Percentiles rank a stretch among this genome's conserved stretches.
Conservation (phyloP, 53 echinoderm and acorn worm species). For the Mesocentrotus franciscanus region DNA sequence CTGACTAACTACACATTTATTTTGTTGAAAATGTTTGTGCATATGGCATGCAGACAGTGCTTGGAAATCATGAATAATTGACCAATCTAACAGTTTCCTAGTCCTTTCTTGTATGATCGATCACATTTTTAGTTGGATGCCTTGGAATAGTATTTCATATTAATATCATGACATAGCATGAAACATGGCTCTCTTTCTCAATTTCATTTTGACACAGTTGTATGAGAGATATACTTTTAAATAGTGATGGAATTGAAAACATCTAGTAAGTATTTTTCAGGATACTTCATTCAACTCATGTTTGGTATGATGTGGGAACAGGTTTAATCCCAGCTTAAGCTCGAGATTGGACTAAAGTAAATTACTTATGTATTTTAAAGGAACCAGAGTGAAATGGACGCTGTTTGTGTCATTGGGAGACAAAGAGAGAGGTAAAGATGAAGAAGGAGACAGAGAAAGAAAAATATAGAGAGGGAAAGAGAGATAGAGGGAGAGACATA, state of each 20-base stretch:
- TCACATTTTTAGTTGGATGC: not conserved
- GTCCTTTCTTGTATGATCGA: not conserved
- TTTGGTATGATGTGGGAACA: too few relatives aligned
- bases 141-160: too few relatives aligned
- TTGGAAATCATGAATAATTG: not conserved
- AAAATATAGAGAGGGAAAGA: too few relatives aligned
- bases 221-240: not conserved
- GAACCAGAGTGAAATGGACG: too few relatives aligned
- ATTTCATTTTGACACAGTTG: not conserved
- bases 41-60: constrained; percentile 4
- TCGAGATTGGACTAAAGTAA: too few relatives aligned
- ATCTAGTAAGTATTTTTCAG: not conserved
- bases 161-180: not conserved
- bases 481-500: too few relatives aligned
- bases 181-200: not conserved
- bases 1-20: constrained; percentile 11
- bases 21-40: not conserved
- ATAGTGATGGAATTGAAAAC: not conserved
- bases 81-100: not conserved
- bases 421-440: too few relatives aligned
- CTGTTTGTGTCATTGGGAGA: too few relatives aligned
- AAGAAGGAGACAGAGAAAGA: too few relatives aligned
- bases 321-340: too few relatives aligned
- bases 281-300: too few relatives aligned
- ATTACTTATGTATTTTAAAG: too few relatives aligned